Evolutionary conservation across 2,797 vertebrate species (phyloP).

Genomic region (Melopsittacus undulatus): DNA sequence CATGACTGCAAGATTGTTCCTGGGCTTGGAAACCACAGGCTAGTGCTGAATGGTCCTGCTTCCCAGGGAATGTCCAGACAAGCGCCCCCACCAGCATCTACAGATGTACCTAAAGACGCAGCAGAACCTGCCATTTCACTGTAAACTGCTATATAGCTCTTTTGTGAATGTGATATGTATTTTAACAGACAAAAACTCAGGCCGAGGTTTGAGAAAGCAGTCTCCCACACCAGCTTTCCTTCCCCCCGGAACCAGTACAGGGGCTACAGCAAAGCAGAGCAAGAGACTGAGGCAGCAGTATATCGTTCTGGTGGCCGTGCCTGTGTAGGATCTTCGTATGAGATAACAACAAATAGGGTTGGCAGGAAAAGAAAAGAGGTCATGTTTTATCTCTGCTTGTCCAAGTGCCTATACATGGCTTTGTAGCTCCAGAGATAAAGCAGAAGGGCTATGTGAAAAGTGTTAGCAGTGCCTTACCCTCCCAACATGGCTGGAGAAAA

Average conservation of each 20-base stretch:
- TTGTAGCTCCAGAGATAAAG: neutral
- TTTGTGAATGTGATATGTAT: neutral
- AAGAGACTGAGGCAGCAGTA: neutral
- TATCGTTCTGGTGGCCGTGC: fast-evolving
- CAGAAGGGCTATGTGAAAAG: neutral
- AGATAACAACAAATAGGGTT: neutral
- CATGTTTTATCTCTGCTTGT: neutral
- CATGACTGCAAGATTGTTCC: too few species aligned
- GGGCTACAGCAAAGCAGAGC: neutral
- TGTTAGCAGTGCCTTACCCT: too few species aligned
- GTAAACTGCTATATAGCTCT: neutral
- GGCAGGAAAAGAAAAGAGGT: neutral
- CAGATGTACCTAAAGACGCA: neutral
- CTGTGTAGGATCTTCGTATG: neutral
- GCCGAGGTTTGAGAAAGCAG: neutral
- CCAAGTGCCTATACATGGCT: neutral
- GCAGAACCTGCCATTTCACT: neutral
- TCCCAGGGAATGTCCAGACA: neutral
- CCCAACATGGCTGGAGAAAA: neutral
- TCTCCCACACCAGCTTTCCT: neutral
- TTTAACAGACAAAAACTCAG: neutral
- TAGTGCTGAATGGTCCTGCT: neutral
- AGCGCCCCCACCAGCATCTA: neutral
- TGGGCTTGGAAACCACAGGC: neutral
- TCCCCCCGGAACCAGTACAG: neutral